Conservation (phyloP, 2,797 vertebrate species). For the Megaceryle alcyon region DNA sequence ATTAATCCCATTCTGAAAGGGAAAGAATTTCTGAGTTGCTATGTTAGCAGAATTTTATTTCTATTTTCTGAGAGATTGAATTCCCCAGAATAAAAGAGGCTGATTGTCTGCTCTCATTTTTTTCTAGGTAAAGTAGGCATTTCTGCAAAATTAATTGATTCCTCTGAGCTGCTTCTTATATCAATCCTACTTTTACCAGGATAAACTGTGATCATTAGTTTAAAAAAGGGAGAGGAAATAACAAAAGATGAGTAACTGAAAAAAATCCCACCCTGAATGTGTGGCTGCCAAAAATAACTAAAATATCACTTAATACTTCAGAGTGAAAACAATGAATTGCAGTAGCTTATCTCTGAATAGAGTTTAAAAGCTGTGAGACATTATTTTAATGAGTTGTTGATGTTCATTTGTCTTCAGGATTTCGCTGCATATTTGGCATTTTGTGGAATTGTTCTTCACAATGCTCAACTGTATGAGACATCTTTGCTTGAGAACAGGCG, state of each 20-base stretch:
- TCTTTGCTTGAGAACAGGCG: slow-evolving; percentile 94
- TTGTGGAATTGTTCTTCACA: slow-evolving; percentile 96
- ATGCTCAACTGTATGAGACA: slow-evolving; percentile 94
- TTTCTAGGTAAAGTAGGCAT: background rate
- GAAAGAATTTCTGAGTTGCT: background rate
- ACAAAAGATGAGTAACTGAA: background rate
- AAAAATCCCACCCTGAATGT: background rate
- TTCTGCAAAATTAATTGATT: background rate
- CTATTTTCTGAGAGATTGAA: background rate
- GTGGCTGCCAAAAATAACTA: background rate
- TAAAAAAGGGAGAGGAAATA: background rate
- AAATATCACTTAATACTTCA: background rate
- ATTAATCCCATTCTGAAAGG: background rate
- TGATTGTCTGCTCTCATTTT: background rate
- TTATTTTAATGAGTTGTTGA: background rate
- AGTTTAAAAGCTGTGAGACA: background rate
- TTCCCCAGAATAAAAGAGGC: background rate
- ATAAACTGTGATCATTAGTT: background rate
- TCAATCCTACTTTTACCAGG: background rate
- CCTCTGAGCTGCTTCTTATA: background rate
- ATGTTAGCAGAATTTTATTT: background rate
- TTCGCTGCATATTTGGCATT: slow-evolving; percentile 94
- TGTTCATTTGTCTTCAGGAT: slow-evolving; percentile 79
- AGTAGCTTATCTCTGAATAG: background rate
- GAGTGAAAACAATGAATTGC: background rate